Evolutionary conservation across 1,140 invertebrate species (phyloP), one percentile per base, ranked within the genome.

Genomic region (Dryas iulia): DNA sequence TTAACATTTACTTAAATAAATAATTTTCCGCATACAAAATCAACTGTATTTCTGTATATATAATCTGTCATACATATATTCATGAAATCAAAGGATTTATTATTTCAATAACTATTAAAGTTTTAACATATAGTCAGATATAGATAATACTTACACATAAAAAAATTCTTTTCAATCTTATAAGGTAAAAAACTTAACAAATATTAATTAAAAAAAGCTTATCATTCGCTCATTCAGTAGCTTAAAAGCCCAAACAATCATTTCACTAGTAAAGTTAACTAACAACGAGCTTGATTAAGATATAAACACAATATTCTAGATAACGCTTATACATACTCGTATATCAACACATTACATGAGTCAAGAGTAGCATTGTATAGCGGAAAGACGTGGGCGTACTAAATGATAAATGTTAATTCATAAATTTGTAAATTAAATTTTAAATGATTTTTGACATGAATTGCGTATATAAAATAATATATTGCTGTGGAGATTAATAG

Each of bases 241-340:
- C n/a, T n/a, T n/a, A n/a, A n/a, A n/a, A 47, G 14, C 39, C 18
- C 39, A 47, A 21, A 21, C 7, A 10, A 18, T 18, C 8, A 47
- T 47, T 47, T 47, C 39, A 10, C 14, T 3, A 47, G 39, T 7
- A 8, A 8, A 31, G 4, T 47, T 47, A 47, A 21, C 14, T 47
- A 47, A 59, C 59, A 66, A 66, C 52, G 25, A 39, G 24, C 21
- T 61, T 52, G 59, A 66, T 59, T 66, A 66, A 59, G 64, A 60
- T 66, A 66, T 66, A 31, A 53, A 14, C 26, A 25, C 59, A 61
- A 52, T 61, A 52, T 52, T 52, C 59, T 24, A 47, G 21, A 47
- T 47, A 60, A 60, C 39, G 2, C 47, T 18, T 39, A 47, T 60
- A n/a, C n/a, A n/a, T n/a, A n/a, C n/a, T n/a, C n/a, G n/a, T n/a